phyloP scores from a whole-genome alignment of 2,888 invertebrate genomes.

The Euplagia quadripunctaria region DNA sequence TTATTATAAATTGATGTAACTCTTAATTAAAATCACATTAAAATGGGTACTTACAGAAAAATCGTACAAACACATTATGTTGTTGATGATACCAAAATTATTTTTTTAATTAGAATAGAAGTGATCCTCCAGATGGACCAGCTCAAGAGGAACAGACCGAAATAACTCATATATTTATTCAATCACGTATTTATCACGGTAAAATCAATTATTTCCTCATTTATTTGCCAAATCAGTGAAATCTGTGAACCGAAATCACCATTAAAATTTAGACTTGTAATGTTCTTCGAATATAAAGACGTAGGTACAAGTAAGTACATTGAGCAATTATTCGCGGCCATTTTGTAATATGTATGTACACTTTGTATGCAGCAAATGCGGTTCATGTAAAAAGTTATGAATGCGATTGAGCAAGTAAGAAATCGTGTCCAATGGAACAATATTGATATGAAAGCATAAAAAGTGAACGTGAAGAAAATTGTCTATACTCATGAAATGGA shows the following conservation, averaged over 20 bases:
- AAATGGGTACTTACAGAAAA: too few relatives aligned
- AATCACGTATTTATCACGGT: not conserved
- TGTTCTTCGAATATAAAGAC: not conserved
- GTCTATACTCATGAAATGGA: conserved; percentile 6
- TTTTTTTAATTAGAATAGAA: not conserved
- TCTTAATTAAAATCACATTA: too few relatives aligned
- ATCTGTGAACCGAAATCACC: not conserved
- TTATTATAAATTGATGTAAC: too few relatives aligned
- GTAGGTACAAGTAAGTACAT: not conserved
- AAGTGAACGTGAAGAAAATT: conserved; percentile 22
- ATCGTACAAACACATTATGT: too few relatives aligned
- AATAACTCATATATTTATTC: too few relatives aligned
- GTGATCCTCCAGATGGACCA: too few relatives aligned
- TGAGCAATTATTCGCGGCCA: not conserved
- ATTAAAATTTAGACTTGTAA: not conserved
- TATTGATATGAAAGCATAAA: conserved; percentile 28
- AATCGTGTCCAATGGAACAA: conserved; percentile 16
- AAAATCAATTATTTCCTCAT: not conserved
- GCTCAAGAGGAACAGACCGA: too few relatives aligned
- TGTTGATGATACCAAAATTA: too few relatives aligned
- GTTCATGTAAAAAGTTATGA: conserved; percentile 43
- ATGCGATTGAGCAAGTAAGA: conserved; percentile 43
- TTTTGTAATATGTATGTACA: not conserved
- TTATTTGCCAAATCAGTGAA: not conserved
- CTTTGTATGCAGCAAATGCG: conserved; percentile 20